Percentiles rank a stretch among this genome's conserved stretches.
These are phyloP conservation scores for Agelaius phoeniceus DNA, from an alignment of 2,113 vertebrate species.

Conservation along the genomic window DNA sequence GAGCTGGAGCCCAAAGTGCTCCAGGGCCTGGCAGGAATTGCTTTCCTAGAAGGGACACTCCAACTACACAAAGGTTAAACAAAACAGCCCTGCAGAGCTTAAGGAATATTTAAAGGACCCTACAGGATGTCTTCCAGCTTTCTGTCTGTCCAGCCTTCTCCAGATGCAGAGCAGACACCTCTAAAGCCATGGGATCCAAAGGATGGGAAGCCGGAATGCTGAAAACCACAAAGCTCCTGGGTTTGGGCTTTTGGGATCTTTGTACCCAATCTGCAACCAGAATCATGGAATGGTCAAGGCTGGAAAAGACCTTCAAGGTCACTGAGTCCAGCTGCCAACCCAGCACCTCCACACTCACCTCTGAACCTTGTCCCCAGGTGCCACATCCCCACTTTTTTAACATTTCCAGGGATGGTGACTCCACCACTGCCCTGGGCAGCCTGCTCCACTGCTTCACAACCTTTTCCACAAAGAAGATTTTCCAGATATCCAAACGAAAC, in stretches of 20 bases:
- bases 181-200: accelerated
- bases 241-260: not conserved
- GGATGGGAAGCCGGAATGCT: not conserved
- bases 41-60: conserved; percentile 19
- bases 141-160: not conserved
- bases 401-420: not conserved
- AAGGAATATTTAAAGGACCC: not conserved
- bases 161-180: not conserved
- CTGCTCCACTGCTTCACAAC: not conserved
- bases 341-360: not conserved
- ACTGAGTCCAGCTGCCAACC: not conserved
- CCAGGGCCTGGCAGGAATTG: conserved; percentile 3
- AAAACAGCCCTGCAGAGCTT: not conserved
- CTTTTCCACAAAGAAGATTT: not conserved
- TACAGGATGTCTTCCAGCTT: not conserved
- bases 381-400: not conserved
- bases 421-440: not conserved
- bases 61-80: not conserved
- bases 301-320: not conserved
- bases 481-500: accelerated
- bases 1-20: not conserved
- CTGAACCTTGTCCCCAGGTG: not conserved
- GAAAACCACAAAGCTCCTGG: not conserved
- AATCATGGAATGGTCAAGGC: not conserved
- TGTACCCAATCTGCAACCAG: not conserved